A percentile compares a stretch with the other conserved stretches of the same genome.
Conservation (phyloP, 2,113 vertebrate species). For the Bubo bubo region DNA sequence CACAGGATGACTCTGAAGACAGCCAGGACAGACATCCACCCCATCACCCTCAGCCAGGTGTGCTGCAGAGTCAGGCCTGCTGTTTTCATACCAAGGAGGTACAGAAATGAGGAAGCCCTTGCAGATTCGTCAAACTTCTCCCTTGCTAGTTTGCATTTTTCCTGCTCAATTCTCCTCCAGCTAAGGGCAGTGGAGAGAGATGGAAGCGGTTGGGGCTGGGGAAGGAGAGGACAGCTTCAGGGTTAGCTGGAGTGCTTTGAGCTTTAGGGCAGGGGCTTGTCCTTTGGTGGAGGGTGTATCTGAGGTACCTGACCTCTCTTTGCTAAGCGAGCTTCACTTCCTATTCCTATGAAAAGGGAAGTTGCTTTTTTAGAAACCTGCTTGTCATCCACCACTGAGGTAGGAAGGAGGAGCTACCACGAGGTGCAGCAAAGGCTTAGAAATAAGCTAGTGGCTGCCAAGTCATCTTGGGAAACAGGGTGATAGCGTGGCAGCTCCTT, state of each 20-base stretch:
- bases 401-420: neutral
- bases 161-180: neutral
- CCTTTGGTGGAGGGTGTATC: neutral
- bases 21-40: neutral
- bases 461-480: neutral
- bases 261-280: neutral
- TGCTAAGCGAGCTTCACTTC: slow-evolving; percentile 12
- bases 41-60: neutral
- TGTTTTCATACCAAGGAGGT: neutral
- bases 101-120: slow-evolving; percentile 8
- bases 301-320: neutral
- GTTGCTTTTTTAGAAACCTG: slow-evolving; percentile 30
- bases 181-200: neutral
- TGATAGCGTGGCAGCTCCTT: fast-evolving
- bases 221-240: neutral
- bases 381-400: neutral
- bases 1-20: neutral
- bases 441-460: neutral
- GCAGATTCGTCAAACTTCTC: neutral
- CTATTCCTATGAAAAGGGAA: slow-evolving; percentile 46
- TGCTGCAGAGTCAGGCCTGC: neutral
- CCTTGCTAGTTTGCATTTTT: neutral
- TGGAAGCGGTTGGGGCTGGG: neutral
- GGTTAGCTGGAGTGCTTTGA: neutral
- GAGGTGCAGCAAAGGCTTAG: neutral